Evolutionary conservation across 37 sponge, comb jelly and placozoan genomes (phyloP).

Genomic region (Hormiphora californensis): DNA sequence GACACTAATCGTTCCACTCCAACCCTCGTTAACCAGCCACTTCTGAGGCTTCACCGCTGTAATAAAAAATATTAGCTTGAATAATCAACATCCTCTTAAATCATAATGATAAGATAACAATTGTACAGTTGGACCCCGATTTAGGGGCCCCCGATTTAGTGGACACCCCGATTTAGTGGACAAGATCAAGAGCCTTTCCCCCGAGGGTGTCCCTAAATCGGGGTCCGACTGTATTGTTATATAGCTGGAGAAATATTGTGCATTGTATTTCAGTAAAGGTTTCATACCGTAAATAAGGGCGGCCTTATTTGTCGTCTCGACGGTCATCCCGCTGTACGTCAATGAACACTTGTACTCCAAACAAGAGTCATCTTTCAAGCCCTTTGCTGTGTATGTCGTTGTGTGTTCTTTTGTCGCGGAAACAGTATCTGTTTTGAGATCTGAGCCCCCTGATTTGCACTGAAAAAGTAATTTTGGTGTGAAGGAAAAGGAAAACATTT

Average conservation of each 20-base stretch:
- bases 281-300: background rate
- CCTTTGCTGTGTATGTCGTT: background rate
- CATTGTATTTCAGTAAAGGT: too few species aligned
- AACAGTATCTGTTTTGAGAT: background rate
- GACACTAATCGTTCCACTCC: background rate
- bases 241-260: too few species aligned
- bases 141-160: too few species aligned
- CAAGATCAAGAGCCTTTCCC: too few species aligned
- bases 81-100: background rate
- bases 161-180: too few species aligned
- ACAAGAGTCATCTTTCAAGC: background rate
- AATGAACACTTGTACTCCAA: background rate
- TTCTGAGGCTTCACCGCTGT: background rate
- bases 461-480: too few species aligned
- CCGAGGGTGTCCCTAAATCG: too few species aligned
- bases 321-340: background rate
- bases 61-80: background rate
- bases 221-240: too few species aligned
- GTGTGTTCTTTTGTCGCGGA: background rate
- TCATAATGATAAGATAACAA: background rate
- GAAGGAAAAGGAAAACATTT: too few species aligned
- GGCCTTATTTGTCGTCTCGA: background rate
- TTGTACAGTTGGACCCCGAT: too few species aligned
- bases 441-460: background rate
- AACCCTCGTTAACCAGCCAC: conserved; percentile 27